These are phyloP conservation scores for Tapirus terrestris DNA, from an alignment of 2,113 vertebrate species.

Conservation along the genomic window DNA sequence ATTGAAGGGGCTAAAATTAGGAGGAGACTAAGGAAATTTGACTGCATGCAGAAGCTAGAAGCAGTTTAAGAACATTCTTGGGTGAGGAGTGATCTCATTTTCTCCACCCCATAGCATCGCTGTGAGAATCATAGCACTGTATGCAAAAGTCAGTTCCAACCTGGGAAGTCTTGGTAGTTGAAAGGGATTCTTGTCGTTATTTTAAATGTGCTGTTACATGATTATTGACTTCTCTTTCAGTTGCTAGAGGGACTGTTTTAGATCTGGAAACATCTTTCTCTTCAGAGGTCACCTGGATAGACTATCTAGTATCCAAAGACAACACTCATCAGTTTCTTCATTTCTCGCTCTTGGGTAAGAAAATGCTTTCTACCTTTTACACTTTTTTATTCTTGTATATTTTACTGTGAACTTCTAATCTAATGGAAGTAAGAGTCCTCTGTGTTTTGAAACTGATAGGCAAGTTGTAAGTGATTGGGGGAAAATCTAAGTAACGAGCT, in stretches of 20 bases:
- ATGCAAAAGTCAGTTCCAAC: not conserved
- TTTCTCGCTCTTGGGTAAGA: not conserved
- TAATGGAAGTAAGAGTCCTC: not conserved
- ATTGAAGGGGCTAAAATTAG: not conserved
- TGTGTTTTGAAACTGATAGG: constrained; percentile 20
- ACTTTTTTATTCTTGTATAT: constrained; percentile 5
- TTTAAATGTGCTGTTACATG: not conserved
- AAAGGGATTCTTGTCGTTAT: not conserved
- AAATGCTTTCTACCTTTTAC: not conserved
- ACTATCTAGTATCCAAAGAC: not conserved
- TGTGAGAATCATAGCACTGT: not conserved
- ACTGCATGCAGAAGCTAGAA: not conserved
- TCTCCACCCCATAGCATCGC: not conserved
- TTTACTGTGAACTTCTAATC: not conserved
- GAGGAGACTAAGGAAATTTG: not conserved
- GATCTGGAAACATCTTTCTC: not conserved
- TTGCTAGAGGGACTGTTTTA: constrained; percentile 1
- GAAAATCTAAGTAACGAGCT: constrained; percentile 2
- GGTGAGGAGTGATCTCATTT: not conserved
- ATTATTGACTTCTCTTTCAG: not conserved
- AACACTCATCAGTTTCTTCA: not conserved
- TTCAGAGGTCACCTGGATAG: not conserved
- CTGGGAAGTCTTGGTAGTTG: not conserved
- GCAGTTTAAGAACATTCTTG: not conserved
- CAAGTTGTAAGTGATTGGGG: constrained; percentile 7